Base-by-base conservation (phyloP, 2,888 invertebrate genomes). In the Coenonympha glycerion region DNA sequence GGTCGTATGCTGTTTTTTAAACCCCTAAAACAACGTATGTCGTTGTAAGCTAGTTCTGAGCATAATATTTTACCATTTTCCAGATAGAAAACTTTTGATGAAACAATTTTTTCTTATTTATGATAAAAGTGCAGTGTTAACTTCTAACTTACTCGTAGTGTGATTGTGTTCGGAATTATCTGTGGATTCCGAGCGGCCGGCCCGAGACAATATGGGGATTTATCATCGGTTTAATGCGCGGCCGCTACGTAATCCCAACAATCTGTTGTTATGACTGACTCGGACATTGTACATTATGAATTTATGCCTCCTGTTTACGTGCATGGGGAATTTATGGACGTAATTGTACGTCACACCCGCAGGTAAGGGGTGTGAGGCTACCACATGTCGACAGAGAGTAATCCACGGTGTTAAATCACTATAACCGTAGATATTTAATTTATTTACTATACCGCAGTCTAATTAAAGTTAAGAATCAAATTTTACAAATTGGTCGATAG, bases 161-260 rank as follows among this genome's bases (percentile, higher is more conserved):
- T 48, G 48, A n/a, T n/a, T 40, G 50, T 40, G 52, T 42, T 33
- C 34, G 41, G 54, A 66, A 61, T 65, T 69, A 73, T 72, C 65
- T 64, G 48, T 30, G 62, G 62, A 64, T 71, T 69, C 66, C 67
- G 59, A 64, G 61, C 61, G 64, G 64, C 52, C 61, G 56, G 59
- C 53, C 51, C 52, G 56, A 59, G 61, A 63, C 60, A 58, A 60
- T 61, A 58, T 56, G 59, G 48, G 60, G 64, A 67, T 69, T 71
- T 68, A 70, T 65, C 62, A 53, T 60, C 61, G 52, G 60, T 59
- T 57, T 60, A 61, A 61, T 54, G 55, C 54, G 52, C 60, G 66
- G 59, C 62, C 56, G 53, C 53, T 53, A 51, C 47, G 53, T 63
- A 62, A 65, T 64, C 62, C 59, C 49, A 55, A 61, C 67, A 62